phyloP scores from a whole-genome alignment of 2,113 vertebrate genomes.

The Nothobranchius furzeri region DNA sequence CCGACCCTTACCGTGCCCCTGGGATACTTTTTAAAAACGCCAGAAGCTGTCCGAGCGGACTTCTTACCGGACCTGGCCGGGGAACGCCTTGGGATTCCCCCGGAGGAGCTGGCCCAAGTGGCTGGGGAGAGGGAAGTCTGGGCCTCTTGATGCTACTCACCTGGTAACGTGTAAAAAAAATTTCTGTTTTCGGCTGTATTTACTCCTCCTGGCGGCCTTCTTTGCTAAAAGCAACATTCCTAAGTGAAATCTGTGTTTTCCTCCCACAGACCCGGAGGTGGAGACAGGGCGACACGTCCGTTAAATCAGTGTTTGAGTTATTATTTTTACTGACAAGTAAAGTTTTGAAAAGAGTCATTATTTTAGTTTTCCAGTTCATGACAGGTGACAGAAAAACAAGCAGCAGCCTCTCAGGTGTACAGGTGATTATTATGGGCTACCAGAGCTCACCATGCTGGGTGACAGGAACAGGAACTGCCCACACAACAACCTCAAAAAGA shows the following conservation, averaged over 20 bases:
- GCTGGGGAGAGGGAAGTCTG: too few relatives aligned
- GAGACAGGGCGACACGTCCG: background rate
- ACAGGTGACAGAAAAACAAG: conserved; percentile 22
- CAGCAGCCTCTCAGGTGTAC: conserved; percentile 5
- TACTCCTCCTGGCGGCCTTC: background rate
- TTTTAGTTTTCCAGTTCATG: conserved; percentile 3
- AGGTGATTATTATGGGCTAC: background rate
- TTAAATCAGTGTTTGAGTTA: background rate
- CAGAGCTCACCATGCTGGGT: conserved; percentile 6
- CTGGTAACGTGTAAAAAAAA: background rate
- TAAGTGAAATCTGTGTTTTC: background rate
- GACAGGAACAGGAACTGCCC: conserved; percentile 32
- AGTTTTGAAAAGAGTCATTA: background rate
- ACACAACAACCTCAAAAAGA: conserved; percentile 20
- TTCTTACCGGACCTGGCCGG: too few relatives aligned
- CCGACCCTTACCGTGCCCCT: too few relatives aligned
- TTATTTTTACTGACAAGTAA: conserved; percentile 1
- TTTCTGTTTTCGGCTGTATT: conserved; percentile 2
- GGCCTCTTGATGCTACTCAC: background rate
- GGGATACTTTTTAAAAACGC: too few relatives aligned
- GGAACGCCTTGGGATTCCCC: too few relatives aligned
- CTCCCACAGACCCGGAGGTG: background rate
- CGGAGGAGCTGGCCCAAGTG: too few relatives aligned
- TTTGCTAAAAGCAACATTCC: background rate
- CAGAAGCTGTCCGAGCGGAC: too few relatives aligned